Evolutionary conservation across 2,797 vertebrate species (phyloP).

Genomic region (Gadopsis bispinosus): DNA sequence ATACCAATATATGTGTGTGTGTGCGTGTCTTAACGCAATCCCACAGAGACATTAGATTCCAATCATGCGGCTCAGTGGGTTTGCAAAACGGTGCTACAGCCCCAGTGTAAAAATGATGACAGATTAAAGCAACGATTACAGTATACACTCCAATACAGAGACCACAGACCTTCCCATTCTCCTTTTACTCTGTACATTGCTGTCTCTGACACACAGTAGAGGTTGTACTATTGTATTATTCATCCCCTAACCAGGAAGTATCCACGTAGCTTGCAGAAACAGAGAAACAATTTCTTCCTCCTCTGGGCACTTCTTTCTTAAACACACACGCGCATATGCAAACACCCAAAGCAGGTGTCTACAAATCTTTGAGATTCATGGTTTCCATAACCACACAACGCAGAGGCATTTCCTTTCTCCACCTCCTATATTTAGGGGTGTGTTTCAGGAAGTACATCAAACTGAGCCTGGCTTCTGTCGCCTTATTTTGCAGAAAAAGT

Average conservation of each 20-base stretch:
- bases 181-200: slow-evolving; percentile 3
- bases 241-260: slow-evolving; percentile 20
- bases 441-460: slow-evolving; percentile 31
- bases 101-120: slow-evolving; percentile 58
- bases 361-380: slow-evolving; percentile 39
- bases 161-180: slow-evolving; percentile 15
- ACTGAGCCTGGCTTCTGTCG: slow-evolving; percentile 12
- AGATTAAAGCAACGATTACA: slow-evolving; percentile 64
- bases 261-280: slow-evolving; percentile 21
- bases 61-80: slow-evolving; percentile 61
- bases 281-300: slow-evolving; percentile 18
- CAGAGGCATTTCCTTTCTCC: slow-evolving; percentile 1
- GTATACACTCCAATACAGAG: slow-evolving; percentile 38
- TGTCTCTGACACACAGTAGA: slow-evolving; percentile 7
- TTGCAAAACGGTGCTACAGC: slow-evolving; percentile 40
- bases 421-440: not conserved
- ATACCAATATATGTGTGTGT: not conserved
- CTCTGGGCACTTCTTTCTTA: slow-evolving; percentile 6
- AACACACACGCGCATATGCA: slow-evolving; percentile 9
- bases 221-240: slow-evolving; percentile 46
- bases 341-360: slow-evolving; percentile 21
- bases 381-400: not conserved
- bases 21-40: slow-evolving; percentile 23
- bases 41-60: slow-evolving; percentile 46
- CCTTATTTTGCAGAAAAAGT: slow-evolving; percentile 23